Evolutionary conservation across 1,140 invertebrate species (phyloP).

Genomic region (Pseudachorutes palmiensis): DNA sequence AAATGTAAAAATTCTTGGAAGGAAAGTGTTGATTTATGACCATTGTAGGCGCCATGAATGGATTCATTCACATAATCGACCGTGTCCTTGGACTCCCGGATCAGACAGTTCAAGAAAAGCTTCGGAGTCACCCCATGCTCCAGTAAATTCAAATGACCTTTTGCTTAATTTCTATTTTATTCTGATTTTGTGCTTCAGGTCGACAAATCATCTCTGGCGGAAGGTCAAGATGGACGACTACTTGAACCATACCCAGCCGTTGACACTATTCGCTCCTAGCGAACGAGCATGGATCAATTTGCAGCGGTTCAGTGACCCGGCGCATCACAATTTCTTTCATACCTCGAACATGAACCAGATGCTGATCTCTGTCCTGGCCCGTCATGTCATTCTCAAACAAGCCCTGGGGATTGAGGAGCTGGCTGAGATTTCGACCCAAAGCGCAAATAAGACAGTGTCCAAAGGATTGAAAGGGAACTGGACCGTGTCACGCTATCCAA

Average conservation of each 20-base stretch:
- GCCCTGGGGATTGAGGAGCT: neutral
- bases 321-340: slow-evolving; percentile 55
- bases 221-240: slow-evolving; percentile 65
- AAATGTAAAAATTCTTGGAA: slow-evolving; percentile 49
- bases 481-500: neutral
- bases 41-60: slow-evolving; percentile 65
- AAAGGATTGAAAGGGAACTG: slow-evolving; percentile 8
- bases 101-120: slow-evolving; percentile 59
- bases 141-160: slow-evolving; percentile 53
- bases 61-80: slow-evolving; percentile 91
- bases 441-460: slow-evolving; percentile 64
- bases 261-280: slow-evolving; percentile 82
- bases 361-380: neutral
- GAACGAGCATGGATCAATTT: slow-evolving; percentile 75
- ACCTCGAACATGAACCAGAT: neutral
- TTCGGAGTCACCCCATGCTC: slow-evolving; percentile 70
- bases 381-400: neutral
- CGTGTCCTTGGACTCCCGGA: slow-evolving; percentile 85
- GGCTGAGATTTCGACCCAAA: slow-evolving; percentile 47
- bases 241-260: slow-evolving; percentile 65
- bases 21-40: slow-evolving; percentile 39
- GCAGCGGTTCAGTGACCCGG: slow-evolving; percentile 58
- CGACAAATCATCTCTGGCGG: slow-evolving; percentile 62
- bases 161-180: neutral
- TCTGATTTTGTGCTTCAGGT: slow-evolving; percentile 46